Base-by-base conservation (phyloP, 2,797 vertebrate species). In the Perodicticus potto region DNA sequence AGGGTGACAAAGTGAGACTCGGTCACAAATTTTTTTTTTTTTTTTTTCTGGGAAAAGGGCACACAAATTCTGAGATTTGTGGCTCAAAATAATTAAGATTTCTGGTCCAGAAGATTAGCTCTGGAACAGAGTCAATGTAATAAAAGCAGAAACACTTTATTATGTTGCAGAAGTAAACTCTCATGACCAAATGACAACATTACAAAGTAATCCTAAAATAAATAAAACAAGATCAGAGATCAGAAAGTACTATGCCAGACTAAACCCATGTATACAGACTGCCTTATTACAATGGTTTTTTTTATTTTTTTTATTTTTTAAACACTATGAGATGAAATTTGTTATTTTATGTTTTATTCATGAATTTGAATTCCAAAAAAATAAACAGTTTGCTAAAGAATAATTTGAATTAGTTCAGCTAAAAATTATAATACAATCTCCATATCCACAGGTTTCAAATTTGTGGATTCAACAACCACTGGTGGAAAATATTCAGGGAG, bases 141-240 rank as follows among this genome's bases (percentile, higher is more conserved):
- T 72, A 87, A 69, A 72, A 45, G 7, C 55, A 76, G n/a, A 85
- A 69, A 90, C 14, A 80, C 7, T 78, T 73, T 22, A 93, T 84
- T 81, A 81, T 40, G 32, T 34, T 83, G 20, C 14, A 93, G 49
- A 94, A 86, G 22, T 40, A 67, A 87, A 92, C 3, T 59, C 7
- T 49, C 25, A 85, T 22, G 76, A 80, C 49, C 49, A 7, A 53
- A 85, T 23, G 25, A 37, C 13, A 61, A 5, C 32, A 93, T 69
- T 82, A 81, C 7, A 86, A 10, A 8, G 3, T 82, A 82, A 53
- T 40, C 22, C 32, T 77, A 88, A 95, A 85, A 57, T 95, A 89
- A 92, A 88, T 65, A 92, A 70, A 84, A 23, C 43, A 81, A 81
- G 20, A 87, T 90, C 37, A 87, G 63, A 81, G 22, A 19, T 27